These are phyloP conservation scores for Lophotis ruficrista DNA, from an alignment of 2,113 vertebrate species.

Conservation along the genomic window DNA sequence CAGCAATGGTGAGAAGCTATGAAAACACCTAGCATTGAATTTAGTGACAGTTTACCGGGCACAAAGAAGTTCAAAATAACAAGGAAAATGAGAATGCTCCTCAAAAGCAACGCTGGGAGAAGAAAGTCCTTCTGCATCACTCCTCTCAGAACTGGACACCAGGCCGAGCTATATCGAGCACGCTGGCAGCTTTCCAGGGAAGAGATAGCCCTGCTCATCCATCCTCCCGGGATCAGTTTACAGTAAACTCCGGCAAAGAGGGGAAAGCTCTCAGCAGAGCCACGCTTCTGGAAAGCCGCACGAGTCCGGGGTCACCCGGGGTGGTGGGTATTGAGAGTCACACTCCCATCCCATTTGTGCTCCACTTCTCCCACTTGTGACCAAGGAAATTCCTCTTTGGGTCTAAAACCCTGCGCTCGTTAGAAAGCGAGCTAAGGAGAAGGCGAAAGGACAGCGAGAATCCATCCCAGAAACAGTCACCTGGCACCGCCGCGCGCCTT, in stretches of 20 bases:
- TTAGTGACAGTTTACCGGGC: not conserved
- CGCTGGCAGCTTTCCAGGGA: not conserved
- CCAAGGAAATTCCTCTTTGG: not conserved
- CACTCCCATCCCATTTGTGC: not conserved
- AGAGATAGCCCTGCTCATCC: slow-evolving; percentile 8
- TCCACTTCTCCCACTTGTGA: not conserved
- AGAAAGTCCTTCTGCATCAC: not conserved
- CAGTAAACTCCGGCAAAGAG: not conserved
- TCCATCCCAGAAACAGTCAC: not conserved
- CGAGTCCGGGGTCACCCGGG: fast-evolving
- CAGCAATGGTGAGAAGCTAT: not conserved
- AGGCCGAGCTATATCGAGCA: slow-evolving; percentile 29
- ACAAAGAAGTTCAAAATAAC: not conserved
- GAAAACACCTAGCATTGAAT: not conserved
- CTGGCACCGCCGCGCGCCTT: not conserved
- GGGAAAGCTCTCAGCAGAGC: not conserved
- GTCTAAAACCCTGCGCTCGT: not conserved
- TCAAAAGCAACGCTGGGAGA: not conserved
- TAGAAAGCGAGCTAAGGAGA: not conserved
- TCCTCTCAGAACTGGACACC: not conserved
- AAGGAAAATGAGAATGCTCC: not conserved
- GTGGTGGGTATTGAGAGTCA: too few relatives aligned
- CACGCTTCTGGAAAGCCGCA: not conserved
- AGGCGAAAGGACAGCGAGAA: not conserved
- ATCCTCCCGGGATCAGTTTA: slow-evolving; percentile 40